phyloP scores from a whole-genome alignment of 2,113 vertebrate genomes.

The Neolamprologus fasciatus region DNA sequence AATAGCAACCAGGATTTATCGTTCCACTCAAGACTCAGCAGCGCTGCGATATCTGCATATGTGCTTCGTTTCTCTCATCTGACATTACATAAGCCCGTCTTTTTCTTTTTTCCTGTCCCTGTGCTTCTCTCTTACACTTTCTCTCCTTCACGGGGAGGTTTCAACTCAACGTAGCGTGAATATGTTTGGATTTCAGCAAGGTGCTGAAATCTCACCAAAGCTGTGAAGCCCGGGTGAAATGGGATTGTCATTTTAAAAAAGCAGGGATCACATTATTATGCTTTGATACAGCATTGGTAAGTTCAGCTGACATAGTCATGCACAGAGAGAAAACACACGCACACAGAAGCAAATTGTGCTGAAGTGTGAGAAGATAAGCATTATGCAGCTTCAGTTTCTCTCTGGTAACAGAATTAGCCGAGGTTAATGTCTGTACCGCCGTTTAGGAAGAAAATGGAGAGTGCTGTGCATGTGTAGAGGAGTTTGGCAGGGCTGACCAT shows the following conservation, averaged over 20 bases:
- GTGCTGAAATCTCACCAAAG: conserved; percentile 21
- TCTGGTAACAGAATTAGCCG: conserved; percentile 18
- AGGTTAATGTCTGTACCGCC: conserved; percentile 22
- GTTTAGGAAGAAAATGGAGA: conserved; percentile 7
- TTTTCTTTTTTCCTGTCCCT: not conserved
- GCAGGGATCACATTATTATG: conserved; percentile 15
- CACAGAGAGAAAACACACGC: not conserved
- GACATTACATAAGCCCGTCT: not conserved
- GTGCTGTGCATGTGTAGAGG: not conserved
- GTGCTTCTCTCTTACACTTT: not conserved
- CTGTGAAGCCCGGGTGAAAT: conserved; percentile 4
- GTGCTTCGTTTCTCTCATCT: conserved; percentile 7
- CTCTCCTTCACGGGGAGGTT: not conserved
- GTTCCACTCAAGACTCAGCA: not conserved
- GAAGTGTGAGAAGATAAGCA: not conserved
- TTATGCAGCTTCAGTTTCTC: conserved; percentile 24
- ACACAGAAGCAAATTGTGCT: not conserved
- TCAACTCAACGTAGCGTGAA: conserved; percentile 6
- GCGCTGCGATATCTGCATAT: not conserved
- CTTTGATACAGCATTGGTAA: conserved; percentile 11
- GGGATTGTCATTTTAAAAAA: conserved; percentile 23
- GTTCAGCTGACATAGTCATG: not conserved
- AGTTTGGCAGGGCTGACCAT: conserved; percentile 43
- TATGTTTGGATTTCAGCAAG: conserved; percentile 24
- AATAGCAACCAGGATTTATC: not conserved